A percentile compares a stretch with the other conserved stretches of the same genome.
phyloP scores from a whole-genome alignment of 1,140 invertebrate species.

The Meloidogyne exigua region DNA sequence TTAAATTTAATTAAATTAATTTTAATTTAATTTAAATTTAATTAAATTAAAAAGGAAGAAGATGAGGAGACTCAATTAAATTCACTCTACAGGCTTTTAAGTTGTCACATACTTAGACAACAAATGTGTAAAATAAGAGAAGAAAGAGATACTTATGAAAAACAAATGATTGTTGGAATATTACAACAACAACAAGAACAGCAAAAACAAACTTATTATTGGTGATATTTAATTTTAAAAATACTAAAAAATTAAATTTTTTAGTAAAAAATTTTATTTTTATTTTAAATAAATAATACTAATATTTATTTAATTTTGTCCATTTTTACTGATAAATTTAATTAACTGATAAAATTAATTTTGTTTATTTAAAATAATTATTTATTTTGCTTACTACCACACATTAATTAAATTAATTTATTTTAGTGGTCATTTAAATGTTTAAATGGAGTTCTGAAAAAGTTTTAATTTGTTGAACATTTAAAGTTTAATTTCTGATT shows the following conservation, averaged over 20 bases:
- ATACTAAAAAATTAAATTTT: no score
- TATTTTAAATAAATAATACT: no score
- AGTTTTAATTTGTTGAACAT: no score
- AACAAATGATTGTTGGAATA: not conserved
- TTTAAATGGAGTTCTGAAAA: no score
- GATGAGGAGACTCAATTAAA: slow-evolving; percentile 17
- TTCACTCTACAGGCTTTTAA: slow-evolving; percentile 13
- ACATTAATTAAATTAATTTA: not conserved
- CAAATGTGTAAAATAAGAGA: slow-evolving; percentile 34
- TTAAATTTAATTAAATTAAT: not conserved
- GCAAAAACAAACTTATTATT: not conserved
- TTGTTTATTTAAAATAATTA: no score
- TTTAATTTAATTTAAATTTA: no score
- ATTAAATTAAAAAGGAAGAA: not conserved
- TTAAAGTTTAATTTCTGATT: no score
- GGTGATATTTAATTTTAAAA: not conserved
- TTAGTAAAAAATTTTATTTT: no score
- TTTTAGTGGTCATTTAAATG: not conserved
- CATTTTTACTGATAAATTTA: no score
- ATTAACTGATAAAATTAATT: no score
- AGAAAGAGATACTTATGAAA: not conserved
- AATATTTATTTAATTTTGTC: no score
- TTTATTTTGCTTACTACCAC: not conserved
- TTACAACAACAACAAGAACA: not conserved
- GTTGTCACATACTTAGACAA: slow-evolving; percentile 30